Conservation (phyloP, 2,797 vertebrate genomes). For the Tokudaia tokunoshimensis region DNA sequence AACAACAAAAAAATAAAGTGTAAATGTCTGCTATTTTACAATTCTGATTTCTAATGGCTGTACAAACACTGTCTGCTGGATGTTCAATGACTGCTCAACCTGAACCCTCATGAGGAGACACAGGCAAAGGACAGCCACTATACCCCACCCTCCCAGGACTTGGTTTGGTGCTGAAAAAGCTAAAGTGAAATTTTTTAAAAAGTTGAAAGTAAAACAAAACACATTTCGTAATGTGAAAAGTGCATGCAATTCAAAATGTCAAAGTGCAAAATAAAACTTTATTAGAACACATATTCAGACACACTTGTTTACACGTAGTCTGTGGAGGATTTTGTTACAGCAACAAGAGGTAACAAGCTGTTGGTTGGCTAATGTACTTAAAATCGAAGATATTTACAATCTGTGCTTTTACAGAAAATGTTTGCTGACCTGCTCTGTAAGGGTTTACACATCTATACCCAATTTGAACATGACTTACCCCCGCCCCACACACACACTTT, state of each 20-base stretch:
- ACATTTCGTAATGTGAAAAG: conserved; percentile 49
- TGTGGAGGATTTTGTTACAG: conserved; percentile 7
- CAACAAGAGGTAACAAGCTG: conserved; percentile 26
- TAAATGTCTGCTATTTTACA: conserved; percentile 25
- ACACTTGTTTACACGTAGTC: conserved; percentile 55
- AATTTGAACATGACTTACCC: not conserved
- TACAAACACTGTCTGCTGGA: not conserved
- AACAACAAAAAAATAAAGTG: not conserved
- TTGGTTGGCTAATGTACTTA: not conserved
- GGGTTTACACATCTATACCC: not conserved
- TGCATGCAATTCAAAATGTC: conserved; percentile 52
- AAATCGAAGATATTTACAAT: not conserved
- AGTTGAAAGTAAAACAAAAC: conserved; percentile 13
- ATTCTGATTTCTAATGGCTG: conserved; percentile 32
- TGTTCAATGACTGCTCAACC: not conserved
- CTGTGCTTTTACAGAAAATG: conserved; percentile 9
- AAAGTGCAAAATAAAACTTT: conserved; percentile 56
- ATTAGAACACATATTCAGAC: conserved; percentile 33
- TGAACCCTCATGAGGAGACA: not conserved
- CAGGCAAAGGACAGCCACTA: not conserved
- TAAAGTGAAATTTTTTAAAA: not conserved
- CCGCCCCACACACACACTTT: not conserved
- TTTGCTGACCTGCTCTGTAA: conserved; percentile 20
- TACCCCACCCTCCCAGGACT: not conserved
- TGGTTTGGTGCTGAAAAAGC: not conserved